phyloP scores from a whole-genome alignment of 2,113 vertebrate genomes.

The Coreoperca whiteheadi region DNA sequence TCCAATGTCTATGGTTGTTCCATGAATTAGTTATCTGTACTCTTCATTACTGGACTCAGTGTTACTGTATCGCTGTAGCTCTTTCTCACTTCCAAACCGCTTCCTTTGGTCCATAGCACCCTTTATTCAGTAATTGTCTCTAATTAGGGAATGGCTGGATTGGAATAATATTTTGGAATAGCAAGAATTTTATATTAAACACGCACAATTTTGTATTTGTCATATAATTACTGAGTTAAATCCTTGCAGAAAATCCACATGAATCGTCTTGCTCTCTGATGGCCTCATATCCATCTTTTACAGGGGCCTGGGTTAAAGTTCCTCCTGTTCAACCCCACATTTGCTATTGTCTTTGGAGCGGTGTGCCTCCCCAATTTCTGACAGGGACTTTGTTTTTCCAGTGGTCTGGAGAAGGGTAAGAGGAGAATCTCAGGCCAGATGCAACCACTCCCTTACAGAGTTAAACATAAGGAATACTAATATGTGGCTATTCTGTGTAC shows the following conservation, averaged over 20 bases:
- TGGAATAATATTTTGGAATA: constrained; percentile 34
- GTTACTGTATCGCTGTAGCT: constrained; percentile 26
- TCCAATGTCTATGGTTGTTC: constrained; percentile 71
- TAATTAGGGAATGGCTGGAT: constrained; percentile 52
- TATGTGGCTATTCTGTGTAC: background rate
- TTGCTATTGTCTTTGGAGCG: background rate
- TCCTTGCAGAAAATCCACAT: constrained; percentile 15
- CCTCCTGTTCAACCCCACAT: background rate
- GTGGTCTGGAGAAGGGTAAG: background rate
- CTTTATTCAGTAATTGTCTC: constrained; percentile 60
- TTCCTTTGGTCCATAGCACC: constrained; percentile 41
- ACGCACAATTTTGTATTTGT: background rate
- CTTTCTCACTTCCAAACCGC: constrained; percentile 43
- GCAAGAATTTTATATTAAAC: background rate
- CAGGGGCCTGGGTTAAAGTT: background rate
- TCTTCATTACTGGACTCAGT: constrained; percentile 50
- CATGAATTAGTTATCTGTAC: constrained; percentile 60
- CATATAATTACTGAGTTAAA: background rate
- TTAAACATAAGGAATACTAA: background rate
- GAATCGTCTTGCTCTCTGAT: background rate
- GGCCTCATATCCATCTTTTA: background rate
- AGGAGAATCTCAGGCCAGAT: constrained; percentile 7
- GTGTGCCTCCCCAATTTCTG: background rate
- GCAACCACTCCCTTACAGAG: background rate
- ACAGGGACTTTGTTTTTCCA: constrained; percentile 22